Base-by-base conservation (phyloP, 2,113 vertebrate genomes). In the Cinclus cinclus region DNA sequence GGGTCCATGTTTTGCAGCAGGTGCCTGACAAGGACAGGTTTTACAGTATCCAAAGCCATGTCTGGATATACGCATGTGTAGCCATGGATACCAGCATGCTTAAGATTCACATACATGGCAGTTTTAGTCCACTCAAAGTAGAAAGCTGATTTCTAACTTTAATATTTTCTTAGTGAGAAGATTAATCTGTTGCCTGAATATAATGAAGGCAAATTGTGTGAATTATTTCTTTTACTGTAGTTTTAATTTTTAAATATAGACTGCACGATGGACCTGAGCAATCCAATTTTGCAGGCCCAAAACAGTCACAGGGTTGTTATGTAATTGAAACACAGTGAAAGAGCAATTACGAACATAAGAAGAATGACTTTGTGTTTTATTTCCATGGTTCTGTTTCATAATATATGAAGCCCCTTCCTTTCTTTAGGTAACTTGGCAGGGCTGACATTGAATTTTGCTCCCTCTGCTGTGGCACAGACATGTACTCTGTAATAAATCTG, bases 321-420 rank as follows among this genome's bases (percentile, higher is more conserved):
- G 2, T 41, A 64, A 35, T 15, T 71, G 73, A 78, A 94, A 64
- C n/a, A 15, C 76, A 41, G 25, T 68, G 83, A 94, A 94, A 95
- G 77, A 87, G 13, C 37, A 59, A 25, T 64, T 94, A 69, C 91
- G 46, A 56, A 56, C 59, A 73, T 44, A 82, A 84, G 37, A 93
- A 83, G 85, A 87, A 84, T 56, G 23, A 82, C 83, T 74, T 70
- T 87, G 28, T 93, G 44, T 91, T 95, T 94, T 84, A 70, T 89
- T 89, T 92, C 73, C 30, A 10, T 80, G 52, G 22, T 89, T 90
- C 33, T 87, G 0, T 77, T 84, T 89, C 65, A 86, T 87, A 82
- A 83, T 49, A 90, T 20, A 60, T 15, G 30, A 89, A 60, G 49
- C 64, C 41, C 39, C 9, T 56, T 83, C 27, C 28, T 52, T 31